phyloP scores from a whole-genome alignment of 2,888 invertebrate species.

The Troglohyphantes excavatus region DNA sequence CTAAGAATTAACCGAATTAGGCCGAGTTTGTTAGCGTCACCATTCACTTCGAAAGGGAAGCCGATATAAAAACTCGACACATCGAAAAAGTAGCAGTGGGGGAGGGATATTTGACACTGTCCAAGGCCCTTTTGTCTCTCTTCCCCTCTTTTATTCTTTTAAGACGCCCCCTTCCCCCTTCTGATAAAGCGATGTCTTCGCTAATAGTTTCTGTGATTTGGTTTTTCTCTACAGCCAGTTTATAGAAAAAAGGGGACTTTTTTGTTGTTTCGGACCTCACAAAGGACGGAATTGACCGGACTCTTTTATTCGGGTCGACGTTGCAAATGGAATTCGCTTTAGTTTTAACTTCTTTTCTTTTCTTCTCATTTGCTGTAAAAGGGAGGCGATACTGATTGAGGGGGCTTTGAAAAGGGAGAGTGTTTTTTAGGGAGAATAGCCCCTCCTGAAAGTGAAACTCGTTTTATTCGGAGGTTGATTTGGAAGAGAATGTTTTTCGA shows the following conservation, averaged over 20 bases:
- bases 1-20: constrained; percentile 78
- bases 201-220: constrained; percentile 76
- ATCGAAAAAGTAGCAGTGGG: background rate
- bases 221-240: constrained; percentile 72
- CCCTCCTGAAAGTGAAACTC: background rate
- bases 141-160: constrained; percentile 59
- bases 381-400: constrained; percentile 55
- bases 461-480: too few species aligned
- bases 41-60: constrained; percentile 46
- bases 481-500: too few species aligned
- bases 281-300: constrained; percentile 59
- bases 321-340: constrained; percentile 74
- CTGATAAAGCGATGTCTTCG: constrained; percentile 74
- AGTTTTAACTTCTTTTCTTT: constrained; percentile 63
- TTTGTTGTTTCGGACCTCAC: constrained; percentile 16
- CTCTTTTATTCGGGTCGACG: constrained; percentile 63
- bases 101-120: constrained; percentile 73
- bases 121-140: constrained; percentile 65
- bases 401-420: constrained; percentile 40
- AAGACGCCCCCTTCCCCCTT: constrained; percentile 8
- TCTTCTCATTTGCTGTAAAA: constrained; percentile 14
- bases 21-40: constrained; percentile 71
- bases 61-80: too few species aligned
- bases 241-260: constrained; percentile 40
- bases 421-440: constrained; percentile 37